Percentiles rank a stretch among this genome's conserved stretches.
These are phyloP conservation scores for Planiliza haematocheilus DNA, from an alignment of 2,113 vertebrate genomes.

Conservation along the genomic window DNA sequence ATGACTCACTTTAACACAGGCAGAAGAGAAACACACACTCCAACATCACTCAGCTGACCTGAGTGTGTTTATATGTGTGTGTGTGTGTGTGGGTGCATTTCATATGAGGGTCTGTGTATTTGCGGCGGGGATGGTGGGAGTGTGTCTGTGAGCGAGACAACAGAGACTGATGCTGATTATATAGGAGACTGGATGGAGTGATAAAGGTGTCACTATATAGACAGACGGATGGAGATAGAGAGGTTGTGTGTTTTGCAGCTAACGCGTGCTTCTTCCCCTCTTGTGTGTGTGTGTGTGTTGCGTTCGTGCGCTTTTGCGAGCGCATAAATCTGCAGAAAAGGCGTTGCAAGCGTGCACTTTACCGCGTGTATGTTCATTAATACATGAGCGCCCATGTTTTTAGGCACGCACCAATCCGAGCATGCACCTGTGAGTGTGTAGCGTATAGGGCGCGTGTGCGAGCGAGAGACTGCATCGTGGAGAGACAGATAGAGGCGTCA, in stretches of 20 bases:
- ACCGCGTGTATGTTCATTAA: conserved; percentile 29
- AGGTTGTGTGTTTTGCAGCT: conserved; percentile 17
- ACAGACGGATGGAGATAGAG: conserved; percentile 43
- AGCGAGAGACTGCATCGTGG: conserved; percentile 38
- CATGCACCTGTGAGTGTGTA: conserved; percentile 55
- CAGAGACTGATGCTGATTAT: conserved; percentile 73
- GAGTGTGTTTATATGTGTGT: conserved; percentile 22
- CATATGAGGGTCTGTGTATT: conserved; percentile 14
- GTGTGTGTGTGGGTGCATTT: conserved; percentile 31
- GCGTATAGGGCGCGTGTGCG: not conserved
- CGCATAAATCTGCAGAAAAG: conserved; percentile 30
- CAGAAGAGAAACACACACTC: conserved; percentile 73
- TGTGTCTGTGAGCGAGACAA: conserved; percentile 45
- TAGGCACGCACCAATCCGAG: conserved; percentile 25
- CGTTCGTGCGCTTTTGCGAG: conserved; percentile 28
- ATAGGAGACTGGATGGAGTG: conserved; percentile 60
- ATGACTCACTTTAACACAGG: conserved; percentile 79
- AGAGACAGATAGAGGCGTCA: conserved; percentile 76
- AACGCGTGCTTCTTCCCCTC: conserved; percentile 4
- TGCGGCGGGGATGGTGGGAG: conserved; percentile 10
- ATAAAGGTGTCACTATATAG: conserved; percentile 61
- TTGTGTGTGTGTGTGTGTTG: conserved; percentile 14
- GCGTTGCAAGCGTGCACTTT: conserved; percentile 19
- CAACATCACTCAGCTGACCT: conserved; percentile 72
- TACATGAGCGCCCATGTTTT: conserved; percentile 25